Evolutionary conservation across 2,113 vertebrate genomes (phyloP), one percentile per base, ranked within the genome.

Genomic region (Hemiprocne comata): DNA sequence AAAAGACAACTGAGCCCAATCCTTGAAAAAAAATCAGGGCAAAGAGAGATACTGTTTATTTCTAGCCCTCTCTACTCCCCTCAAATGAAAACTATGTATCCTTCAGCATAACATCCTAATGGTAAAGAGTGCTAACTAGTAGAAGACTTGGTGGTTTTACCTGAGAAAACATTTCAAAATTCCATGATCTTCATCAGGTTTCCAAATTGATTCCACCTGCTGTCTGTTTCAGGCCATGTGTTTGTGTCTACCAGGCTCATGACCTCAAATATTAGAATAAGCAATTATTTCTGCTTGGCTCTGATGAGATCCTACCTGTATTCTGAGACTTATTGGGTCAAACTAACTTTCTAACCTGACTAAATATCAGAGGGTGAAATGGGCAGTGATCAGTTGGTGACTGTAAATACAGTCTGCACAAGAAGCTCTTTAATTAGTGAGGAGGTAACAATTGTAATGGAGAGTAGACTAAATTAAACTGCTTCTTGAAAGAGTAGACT

Each of bases 231-330:
- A 3, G 33, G 24, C 26, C 34, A 44, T 5, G 1, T 1, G 3
- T 50, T 76, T 55, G 20, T 78, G 34, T 76, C 44, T 88, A 10
- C 36, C 55, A 66, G n/a, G 21, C 36, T 95, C 15, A 4, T 33
- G 33, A 85, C 82, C 74, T 17, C 42, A 70, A 54, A 73, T 31
- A 29, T 38, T 51, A 76, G 31, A 90, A n/a, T 69, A 76, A 69
- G 48, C 24, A 76, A 19, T 77, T 93, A 36, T 46, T 94, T 85
- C 54, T 83, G 34, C 29, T 83, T 88, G 55, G n/a, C 15, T 80
- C 11, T 88, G 53, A 23, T 64, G 71, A 85, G 58, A 61, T 70
- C 23, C 17, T 71, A 62, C 31, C 10, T 1, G 2, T 82, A 62
- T 38, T 72, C 81, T 67, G 46, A 70, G 50, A 79, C 28, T 38